phyloP scores from a whole-genome alignment of 2,888 invertebrate genomes.

The Tinea trinotella region DNA sequence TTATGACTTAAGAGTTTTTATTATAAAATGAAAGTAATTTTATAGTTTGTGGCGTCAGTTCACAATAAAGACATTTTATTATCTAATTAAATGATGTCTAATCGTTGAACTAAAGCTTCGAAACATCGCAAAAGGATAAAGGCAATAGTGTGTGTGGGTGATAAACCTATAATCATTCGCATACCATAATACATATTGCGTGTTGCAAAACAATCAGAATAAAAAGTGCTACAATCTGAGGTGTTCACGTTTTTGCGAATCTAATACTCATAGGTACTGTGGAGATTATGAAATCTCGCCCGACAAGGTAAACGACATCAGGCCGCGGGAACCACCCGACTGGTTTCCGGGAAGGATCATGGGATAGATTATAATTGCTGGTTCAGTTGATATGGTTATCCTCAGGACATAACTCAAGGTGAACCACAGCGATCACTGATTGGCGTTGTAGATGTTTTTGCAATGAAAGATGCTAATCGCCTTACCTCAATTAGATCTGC shows the following conservation, averaged over 20 bases:
- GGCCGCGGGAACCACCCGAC: slow-evolving; percentile 19
- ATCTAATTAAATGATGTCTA: neutral
- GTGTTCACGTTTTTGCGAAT: neutral
- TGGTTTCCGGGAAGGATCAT: slow-evolving; percentile 53
- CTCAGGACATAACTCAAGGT: slow-evolving; percentile 40
- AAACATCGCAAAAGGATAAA: neutral
- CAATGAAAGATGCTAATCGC: slow-evolving; percentile 1
- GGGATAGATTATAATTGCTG: slow-evolving; percentile 46
- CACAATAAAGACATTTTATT: neutral
- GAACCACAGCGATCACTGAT: slow-evolving; percentile 20
- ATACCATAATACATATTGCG: neutral
- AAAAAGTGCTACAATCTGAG: neutral
- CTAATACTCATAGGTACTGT: neutral
- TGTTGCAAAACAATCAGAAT: neutral
- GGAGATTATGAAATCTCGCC: slow-evolving; percentile 1
- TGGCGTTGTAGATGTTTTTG: slow-evolving; percentile 11
- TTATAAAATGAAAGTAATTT: neutral
- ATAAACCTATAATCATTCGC: too few species aligned
- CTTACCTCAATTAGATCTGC: neutral
- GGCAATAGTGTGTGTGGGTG: neutral
- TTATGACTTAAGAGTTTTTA: neutral
- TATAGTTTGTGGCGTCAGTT: neutral
- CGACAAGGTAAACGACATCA: slow-evolving; percentile 7
- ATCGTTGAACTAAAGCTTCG: neutral
- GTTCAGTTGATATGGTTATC: slow-evolving; percentile 30